Evolutionary conservation across 2,113 vertebrate species (phyloP).

Genomic region (Podarcis muralis): DNA sequence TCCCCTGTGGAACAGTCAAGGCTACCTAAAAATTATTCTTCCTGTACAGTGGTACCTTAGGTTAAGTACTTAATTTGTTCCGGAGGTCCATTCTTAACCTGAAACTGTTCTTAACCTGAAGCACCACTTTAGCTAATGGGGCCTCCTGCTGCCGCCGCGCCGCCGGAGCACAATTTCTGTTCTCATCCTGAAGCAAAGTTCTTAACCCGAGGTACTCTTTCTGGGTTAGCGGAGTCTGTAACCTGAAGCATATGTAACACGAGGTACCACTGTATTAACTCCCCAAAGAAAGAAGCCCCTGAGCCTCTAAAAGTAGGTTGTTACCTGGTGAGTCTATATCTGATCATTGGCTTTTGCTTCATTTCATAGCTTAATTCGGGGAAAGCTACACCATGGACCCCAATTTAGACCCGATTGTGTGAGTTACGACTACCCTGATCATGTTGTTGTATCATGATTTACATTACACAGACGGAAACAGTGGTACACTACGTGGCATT

Average conservation of each 20-base stretch:
- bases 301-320: not conserved
- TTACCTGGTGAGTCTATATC: not conserved
- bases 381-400: not conserved
- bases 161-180: too few relatives aligned
- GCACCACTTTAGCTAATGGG: too few relatives aligned
- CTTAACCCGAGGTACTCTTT: too few relatives aligned
- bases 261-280: not conserved
- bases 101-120: too few relatives aligned
- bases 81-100: too few relatives aligned
- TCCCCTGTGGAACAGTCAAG: not conserved
- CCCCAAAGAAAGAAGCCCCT: not conserved
- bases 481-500: not conserved
- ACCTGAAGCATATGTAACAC: too few relatives aligned
- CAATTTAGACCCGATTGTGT: not conserved
- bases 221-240: too few relatives aligned
- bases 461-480: constrained; percentile 1
- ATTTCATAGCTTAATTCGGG: not conserved
- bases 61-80: too few relatives aligned
- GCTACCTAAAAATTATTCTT: not conserved
- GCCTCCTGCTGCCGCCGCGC: too few relatives aligned
- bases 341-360: not conserved
- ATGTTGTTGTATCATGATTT: not conserved
- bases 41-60: not conserved
- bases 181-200: too few relatives aligned
- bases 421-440: not conserved